Base-by-base conservation (phyloP, 1,140 invertebrate genomes). In the Zaprionus taronus region DNA sequence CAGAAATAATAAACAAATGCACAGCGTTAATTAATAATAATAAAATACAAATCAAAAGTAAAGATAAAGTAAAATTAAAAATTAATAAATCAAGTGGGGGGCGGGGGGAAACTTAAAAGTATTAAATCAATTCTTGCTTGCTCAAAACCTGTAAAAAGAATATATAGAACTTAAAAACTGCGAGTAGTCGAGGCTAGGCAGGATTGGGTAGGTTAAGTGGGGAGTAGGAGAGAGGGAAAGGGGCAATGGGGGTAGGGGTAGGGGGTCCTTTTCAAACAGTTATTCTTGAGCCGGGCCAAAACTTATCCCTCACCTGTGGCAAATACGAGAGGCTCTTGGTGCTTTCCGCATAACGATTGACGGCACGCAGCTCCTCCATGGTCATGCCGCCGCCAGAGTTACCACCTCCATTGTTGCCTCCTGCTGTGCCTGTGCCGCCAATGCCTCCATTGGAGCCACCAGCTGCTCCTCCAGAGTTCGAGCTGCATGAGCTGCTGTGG, bases 281-380 rank as follows among this genome's bases (percentile, higher is more conserved):
- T 77, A 92, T 91, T 78, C 86, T 81, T 78, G 91, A 92, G 81
- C 81, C 83, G 75, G 80, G 84, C 81, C 92, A 82, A 80, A 83
- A 87, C 81, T 92, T 82, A 92, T 93, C 90, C 93, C 93, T 94
- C 95, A 97, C 96, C 96, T 97, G 97, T 79, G 97, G 97, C 90
- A 98, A 94, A 93, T 97, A 98, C 77, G 96, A 97, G 80, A 98
- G 95, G 93, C 97, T 98, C 93, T 97, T 97, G 17, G 97, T 98
- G 93, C 96, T 97, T 93, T 98, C 97, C n/a, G 97, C 97, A 93
- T 97, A 98, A 81, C 96, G 95, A 94, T 98, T 98, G 64, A 97
- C 96, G 69, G 96, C 96, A 79, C 96, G 94, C 38, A 98, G 94
- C 91, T 98, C 97, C 66, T 97, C 97, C 81, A 97, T 93, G 26